A percentile compares a stretch with the other conserved stretches of the same genome.
phyloP scores from a whole-genome alignment of 2,888 invertebrate species.

The Hipparchia semele region DNA sequence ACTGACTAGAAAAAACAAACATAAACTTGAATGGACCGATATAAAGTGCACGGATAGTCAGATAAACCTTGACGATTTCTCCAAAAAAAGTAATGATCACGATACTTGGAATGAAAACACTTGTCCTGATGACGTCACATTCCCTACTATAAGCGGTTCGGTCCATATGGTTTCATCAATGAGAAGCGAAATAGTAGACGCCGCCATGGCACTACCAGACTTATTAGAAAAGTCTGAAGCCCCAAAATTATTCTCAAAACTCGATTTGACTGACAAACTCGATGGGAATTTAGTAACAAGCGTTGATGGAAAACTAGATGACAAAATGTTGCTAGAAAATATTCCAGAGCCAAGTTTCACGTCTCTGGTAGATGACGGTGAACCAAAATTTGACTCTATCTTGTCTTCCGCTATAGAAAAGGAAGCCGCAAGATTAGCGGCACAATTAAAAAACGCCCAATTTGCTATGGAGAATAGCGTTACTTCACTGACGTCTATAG shows the following conservation, averaged over 20 bases:
- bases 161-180: constrained; percentile 88
- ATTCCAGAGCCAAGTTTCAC: constrained; percentile 67
- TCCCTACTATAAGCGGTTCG: constrained; percentile 91
- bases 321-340: constrained; percentile 53
- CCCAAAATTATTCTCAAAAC: constrained; percentile 56
- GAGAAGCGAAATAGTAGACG: constrained; percentile 81
- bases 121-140: constrained; percentile 90
- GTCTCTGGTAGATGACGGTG: constrained; percentile 75
- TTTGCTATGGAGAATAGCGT: constrained; percentile 82
- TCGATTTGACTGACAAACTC: constrained; percentile 69
- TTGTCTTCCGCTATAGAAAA: constrained; percentile 88
- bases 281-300: constrained; percentile 50
- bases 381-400: constrained; percentile 83
- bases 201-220: constrained; percentile 64
- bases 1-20: constrained; percentile 49
- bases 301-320: constrained; percentile 45
- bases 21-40: constrained; percentile 64
- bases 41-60: constrained; percentile 49
- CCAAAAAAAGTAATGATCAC: constrained; percentile 76
- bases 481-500: constrained; percentile 84
- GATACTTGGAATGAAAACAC: constrained; percentile 93
- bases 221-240: constrained; percentile 69
- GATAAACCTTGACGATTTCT: constrained; percentile 47
- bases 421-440: constrained; percentile 88
- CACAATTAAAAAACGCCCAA: constrained; percentile 62